These are phyloP conservation scores for Speoplatyrhinus poulsoni DNA, from an alignment of 2,113 vertebrate species.

Conservation along the genomic window DNA sequence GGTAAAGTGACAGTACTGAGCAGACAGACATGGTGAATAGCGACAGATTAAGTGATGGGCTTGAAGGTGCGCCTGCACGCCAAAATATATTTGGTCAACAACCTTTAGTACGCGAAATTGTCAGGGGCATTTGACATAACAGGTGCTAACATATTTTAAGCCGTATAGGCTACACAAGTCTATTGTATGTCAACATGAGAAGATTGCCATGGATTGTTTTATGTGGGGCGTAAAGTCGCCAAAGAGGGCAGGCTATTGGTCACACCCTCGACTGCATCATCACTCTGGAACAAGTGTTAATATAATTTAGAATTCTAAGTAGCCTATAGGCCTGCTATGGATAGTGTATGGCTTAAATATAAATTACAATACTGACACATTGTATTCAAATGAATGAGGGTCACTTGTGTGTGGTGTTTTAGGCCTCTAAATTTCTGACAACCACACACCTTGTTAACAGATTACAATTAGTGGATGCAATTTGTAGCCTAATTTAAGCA, in stretches of 20 bases:
- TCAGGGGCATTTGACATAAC: neutral
- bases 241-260: slow-evolving; percentile 38
- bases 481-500: too few relatives aligned
- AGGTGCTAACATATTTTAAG: too few relatives aligned
- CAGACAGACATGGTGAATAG: slow-evolving; percentile 57
- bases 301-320: slow-evolving; percentile 21
- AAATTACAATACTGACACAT: neutral
- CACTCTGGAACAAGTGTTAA: slow-evolving; percentile 32
- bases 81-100: slow-evolving; percentile 37
- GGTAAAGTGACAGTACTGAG: slow-evolving; percentile 74
- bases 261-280: slow-evolving; percentile 49
- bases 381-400: neutral
- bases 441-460: neutral
- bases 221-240: slow-evolving; percentile 53
- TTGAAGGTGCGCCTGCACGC: slow-evolving; percentile 57
- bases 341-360: neutral
- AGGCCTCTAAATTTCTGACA: neutral
- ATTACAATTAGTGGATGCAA: too few relatives aligned
- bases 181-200: neutral
- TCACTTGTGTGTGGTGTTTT: neutral
- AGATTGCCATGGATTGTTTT: slow-evolving; percentile 7
- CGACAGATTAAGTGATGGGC: slow-evolving; percentile 58
- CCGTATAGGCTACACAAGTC: neutral
- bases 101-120: slow-evolving; percentile 4
- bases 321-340: slow-evolving; percentile 8